Percentiles rank a stretch among this genome's conserved stretches.
These are phyloP conservation scores for Bufotes viridis DNA, from an alignment of 2,797 vertebrate species.

Conservation along the genomic window DNA sequence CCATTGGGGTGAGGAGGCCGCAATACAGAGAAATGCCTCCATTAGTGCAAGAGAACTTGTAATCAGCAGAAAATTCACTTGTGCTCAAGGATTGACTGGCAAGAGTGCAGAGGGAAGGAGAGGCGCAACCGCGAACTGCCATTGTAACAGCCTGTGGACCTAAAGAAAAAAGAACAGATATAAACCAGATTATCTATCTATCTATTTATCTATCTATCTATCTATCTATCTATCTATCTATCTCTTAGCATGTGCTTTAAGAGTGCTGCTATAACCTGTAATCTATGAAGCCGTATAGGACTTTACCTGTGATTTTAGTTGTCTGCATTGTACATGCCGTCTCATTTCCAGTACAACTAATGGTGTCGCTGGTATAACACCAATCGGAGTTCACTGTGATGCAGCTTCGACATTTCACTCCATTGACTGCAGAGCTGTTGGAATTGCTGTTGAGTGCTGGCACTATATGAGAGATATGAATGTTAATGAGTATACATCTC, in stretches of 20 bases:
- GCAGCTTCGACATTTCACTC: constrained; percentile 16
- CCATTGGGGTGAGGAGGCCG: neutral
- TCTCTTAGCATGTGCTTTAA: neutral
- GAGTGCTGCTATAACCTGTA: neutral
- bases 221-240: neutral
- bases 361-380: constrained; percentile 10
- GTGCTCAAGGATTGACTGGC: neutral
- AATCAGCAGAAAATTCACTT: neutral
- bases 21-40: neutral
- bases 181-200: neutral
- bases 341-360: constrained; percentile 15
- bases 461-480: neutral
- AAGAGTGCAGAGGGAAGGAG: neutral
- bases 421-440: neutral
- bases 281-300: neutral
- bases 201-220: neutral
- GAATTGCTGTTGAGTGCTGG: neutral
- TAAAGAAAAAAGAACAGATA: neutral
- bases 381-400: neutral
- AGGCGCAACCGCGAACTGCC: constrained; percentile 3
- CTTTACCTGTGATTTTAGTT: constrained; percentile 1
- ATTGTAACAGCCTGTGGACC: neutral
- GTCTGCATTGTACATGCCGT: constrained; percentile 2
- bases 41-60: neutral
- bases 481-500: neutral